Evolutionary conservation across 1,140 invertebrate species (phyloP).

Genomic region (Drosophila asahinai): DNA sequence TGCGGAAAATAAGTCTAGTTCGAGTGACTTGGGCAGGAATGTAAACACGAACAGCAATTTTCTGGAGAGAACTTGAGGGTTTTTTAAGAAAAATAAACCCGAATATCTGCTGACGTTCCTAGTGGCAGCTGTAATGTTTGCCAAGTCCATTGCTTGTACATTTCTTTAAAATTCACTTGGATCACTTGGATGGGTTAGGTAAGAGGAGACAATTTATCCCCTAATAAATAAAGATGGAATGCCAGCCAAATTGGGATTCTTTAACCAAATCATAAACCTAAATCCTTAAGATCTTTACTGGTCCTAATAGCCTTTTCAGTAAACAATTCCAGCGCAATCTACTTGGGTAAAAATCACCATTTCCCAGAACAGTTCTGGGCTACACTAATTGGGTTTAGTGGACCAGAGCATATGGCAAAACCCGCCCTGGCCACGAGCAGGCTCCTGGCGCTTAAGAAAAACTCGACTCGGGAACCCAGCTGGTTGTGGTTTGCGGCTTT

Average conservation of each 20-base stretch:
- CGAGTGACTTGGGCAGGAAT: conserved; percentile 16
- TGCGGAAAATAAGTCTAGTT: conserved; percentile 12
- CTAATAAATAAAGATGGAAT: too few species aligned
- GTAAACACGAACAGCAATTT: conserved; percentile 28
- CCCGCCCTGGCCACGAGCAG: neutral
- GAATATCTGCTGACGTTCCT: neutral
- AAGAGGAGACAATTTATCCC: too few species aligned
- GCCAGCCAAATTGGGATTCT: too few species aligned
- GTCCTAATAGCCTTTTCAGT: neutral
- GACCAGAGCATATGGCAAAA: conserved; percentile 5
- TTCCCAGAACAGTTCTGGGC: neutral
- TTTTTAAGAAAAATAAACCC: conserved; percentile 5
- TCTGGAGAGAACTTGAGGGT: conserved; percentile 3
- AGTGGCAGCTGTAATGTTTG: too few species aligned
- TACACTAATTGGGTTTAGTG: conserved; percentile 3
- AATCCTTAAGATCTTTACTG: neutral
- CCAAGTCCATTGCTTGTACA: too few species aligned
- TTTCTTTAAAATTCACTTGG: too few species aligned
- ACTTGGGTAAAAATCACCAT: neutral
- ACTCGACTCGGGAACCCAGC: conserved; percentile 1
- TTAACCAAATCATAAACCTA: too few species aligned
- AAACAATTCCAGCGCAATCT: neutral
- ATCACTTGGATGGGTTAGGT: too few species aligned
- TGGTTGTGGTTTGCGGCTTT: conserved; percentile 13
- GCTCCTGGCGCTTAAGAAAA: neutral